Evolutionary conservation across 2,797 vertebrate genomes (phyloP), one percentile per base, ranked within the genome.

Genomic region (Xiphorhynchus erythropygius): DNA sequence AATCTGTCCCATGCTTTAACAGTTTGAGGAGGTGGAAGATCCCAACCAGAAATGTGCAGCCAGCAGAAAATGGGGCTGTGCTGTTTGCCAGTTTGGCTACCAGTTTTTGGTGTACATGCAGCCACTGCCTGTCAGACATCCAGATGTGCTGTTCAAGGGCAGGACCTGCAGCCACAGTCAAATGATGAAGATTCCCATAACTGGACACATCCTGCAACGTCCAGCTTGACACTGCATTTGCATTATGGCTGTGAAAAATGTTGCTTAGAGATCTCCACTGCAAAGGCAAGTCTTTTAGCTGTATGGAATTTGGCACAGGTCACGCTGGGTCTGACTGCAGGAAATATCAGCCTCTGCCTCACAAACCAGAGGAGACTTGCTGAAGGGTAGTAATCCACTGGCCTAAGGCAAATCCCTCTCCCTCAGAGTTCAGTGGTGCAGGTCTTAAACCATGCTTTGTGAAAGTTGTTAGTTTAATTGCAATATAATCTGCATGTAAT

Each of bases 101-200:
- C 32, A 37, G 18, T 35, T 52, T 75, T 59, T 81, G 35, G 46
- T 24, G 18, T 53, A 6, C 3, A 0, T 59, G 10, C 1, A 59
- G 42, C 67, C 1, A 2, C 9, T 74, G 1, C n/a, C 6, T 11
- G 50, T 69, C 63, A 42, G 30, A 8, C 0, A 2, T n/a, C 9
- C 7, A 6, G 39, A n/a, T 8, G 16, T 25, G 17, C 33, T 89
- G 6, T 11, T 60, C 41, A 49, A 27, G 5, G 13, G 55, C 41
- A 71, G n/a, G 7, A 28, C 18, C 60, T 62, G 39, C 47, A 75
- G 39, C 42, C 32, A 41, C n/a, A 46, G 50, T 3, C 44, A 63
- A 79, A 44, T 59, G 39, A 18, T 9, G 9, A 3, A 11, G 68
- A 52, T 13, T 17, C 57, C n/a, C 59, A 2, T 10, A 24, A 30